These are phyloP conservation scores for Temnothorax longispinosus DNA, from an alignment of 1,140 invertebrate species.

Conservation along the genomic window DNA sequence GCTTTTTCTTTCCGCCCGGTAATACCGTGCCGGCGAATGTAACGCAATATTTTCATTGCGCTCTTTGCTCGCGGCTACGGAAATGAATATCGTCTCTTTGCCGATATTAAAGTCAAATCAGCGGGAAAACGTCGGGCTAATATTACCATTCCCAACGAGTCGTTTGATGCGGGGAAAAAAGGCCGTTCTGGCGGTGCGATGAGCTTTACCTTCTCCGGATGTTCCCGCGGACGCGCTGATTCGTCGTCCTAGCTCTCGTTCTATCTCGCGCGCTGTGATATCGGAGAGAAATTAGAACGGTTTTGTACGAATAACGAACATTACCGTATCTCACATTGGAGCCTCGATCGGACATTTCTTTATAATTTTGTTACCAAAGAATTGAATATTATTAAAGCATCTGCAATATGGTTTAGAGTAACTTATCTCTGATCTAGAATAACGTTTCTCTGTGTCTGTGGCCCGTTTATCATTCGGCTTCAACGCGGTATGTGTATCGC, in stretches of 20 bases:
- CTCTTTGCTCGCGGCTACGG: constrained; percentile 61
- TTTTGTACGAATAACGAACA: background rate
- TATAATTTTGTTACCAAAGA: background rate
- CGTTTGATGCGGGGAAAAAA: constrained; percentile 46
- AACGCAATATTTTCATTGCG: constrained; percentile 73
- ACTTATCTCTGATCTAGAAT: background rate
- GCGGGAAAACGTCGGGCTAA: constrained; percentile 72
- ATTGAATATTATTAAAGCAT: background rate
- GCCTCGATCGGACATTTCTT: background rate
- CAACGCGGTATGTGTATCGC: background rate
- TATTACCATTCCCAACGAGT: constrained; percentile 63
- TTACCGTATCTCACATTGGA: background rate
- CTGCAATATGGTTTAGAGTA: background rate
- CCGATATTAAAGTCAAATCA: constrained; percentile 75
- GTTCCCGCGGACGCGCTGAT: constrained; percentile 30
- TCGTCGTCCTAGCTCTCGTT: constrained; percentile 40
- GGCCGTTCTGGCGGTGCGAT: constrained; percentile 2
- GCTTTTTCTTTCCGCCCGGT: constrained; percentile 38
- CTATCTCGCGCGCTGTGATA: background rate
- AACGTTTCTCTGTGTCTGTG: background rate
- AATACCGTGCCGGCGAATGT: constrained; percentile 66
- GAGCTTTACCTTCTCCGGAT: background rate
- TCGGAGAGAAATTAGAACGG: constrained; percentile 26
- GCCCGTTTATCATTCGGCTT: background rate
- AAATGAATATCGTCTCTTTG: constrained; percentile 66